These are phyloP conservation scores for Petromus typicus DNA, from an alignment of 2,113 vertebrate genomes.

Conservation along the genomic window DNA sequence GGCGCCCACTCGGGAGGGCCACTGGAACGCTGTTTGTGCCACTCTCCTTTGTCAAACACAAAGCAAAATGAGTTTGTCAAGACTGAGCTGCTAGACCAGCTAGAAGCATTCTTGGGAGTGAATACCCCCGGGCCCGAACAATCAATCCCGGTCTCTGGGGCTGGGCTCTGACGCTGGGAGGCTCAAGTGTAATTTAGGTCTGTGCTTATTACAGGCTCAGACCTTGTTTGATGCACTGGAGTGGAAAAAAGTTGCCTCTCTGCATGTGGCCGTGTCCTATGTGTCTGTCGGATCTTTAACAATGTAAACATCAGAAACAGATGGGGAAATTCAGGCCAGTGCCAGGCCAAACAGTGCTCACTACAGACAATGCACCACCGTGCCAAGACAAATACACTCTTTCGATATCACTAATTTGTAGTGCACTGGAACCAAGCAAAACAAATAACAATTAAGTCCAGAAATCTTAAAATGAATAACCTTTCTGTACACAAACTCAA, in stretches of 20 bases:
- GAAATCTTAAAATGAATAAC: constrained; percentile 85
- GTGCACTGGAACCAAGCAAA: constrained; percentile 83
- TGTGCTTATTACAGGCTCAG: constrained; percentile 71
- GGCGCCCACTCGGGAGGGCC: background rate
- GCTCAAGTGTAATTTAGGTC: constrained; percentile 76
- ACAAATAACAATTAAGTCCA: constrained; percentile 85
- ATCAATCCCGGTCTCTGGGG: background rate
- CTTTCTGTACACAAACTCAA: constrained; percentile 80
- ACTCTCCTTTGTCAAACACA: constrained; percentile 16
- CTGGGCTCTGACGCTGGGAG: background rate
- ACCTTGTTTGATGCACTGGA: constrained; percentile 76
- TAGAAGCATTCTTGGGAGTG: constrained; percentile 34
- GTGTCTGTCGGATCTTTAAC: constrained; percentile 81
- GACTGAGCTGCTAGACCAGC: background rate
- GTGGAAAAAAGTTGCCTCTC: constrained; percentile 75
- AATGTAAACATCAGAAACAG: constrained; percentile 90
- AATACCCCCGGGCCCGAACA: background rate
- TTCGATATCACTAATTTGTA: constrained; percentile 82
- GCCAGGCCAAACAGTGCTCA: constrained; percentile 87
- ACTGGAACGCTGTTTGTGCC: background rate
- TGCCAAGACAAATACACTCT: constrained; percentile 88
- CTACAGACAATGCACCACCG: constrained; percentile 82
- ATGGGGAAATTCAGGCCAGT: constrained; percentile 82
- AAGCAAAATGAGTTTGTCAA: constrained; percentile 48
- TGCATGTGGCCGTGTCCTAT: constrained; percentile 78